Base-by-base conservation (phyloP, 1,140 invertebrate genomes). In the Drosophila micromelanica region DNA sequence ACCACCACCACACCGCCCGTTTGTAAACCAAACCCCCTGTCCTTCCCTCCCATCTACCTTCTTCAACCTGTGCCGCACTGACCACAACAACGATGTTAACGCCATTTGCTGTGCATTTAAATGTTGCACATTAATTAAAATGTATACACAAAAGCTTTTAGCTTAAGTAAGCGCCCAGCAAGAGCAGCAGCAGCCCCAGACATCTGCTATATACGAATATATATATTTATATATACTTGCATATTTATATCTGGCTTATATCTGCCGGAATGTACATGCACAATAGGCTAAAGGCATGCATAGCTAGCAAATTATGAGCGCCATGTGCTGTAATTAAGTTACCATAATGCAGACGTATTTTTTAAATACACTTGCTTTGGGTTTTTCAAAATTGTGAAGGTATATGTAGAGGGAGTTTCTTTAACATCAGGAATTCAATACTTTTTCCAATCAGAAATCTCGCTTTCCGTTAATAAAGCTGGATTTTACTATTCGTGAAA, bases 131-230 rank as follows among this genome's bases (percentile, higher is more conserved):
- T 65, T 71, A 71, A 71, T 71, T 71, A 71, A 87, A 72, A 81
- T 80, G 78, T 87, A 87, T 87, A 87, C 84, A 82, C 78, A 87
- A 87, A 87, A 87, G 82, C 82, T 87, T 87, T 86, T 87, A 87
- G 84, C 84, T 87, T 87, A 87, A 87, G 84, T 87, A 87, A 87
- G 78, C 79, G 80, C 27, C 59, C 78, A 76, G 38, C 67, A 52
- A 38, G 52, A 74, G 45, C 2, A 17, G 17, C 27, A 35, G 56
- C 74, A 30, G 40, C 30, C 17, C 30, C 80, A 68, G 61, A 68
- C 65, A 56, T 17, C 20, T 23, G 30, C 46, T 49, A 65, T 15
- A 51, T 37, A 42, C 27, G 48, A 56, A 60, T 42, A 74, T 61
- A 74, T 61, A 57, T 20, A 30, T 54, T 48, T 27, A 27, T 27